Evolutionary conservation across 1,140 invertebrate species (phyloP).

Genomic region (Coptotermes formosanus): DNA sequence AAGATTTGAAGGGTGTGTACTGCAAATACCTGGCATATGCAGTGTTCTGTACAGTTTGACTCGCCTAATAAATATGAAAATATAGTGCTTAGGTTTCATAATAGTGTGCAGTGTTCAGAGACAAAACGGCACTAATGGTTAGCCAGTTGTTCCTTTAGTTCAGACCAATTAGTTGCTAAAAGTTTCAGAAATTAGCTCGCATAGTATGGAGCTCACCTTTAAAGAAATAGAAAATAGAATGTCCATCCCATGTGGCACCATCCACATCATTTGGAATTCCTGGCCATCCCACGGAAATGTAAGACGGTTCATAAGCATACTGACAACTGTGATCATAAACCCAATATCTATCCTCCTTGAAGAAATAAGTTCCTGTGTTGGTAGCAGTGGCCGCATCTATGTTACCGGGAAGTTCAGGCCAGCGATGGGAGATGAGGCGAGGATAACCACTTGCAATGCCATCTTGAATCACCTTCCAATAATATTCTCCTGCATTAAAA

Average conservation of each 20-base stretch:
- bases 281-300: neutral
- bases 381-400: conserved; percentile 66
- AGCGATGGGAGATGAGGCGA: conserved; percentile 69
- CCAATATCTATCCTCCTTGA: neutral
- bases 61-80: too few species aligned
- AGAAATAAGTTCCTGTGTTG: neutral
- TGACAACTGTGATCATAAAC: conserved; percentile 45
- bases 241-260: neutral
- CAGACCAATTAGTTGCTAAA: too few species aligned
- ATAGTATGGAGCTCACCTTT: neutral
- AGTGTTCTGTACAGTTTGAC: too few species aligned
- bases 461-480: conserved; percentile 77
- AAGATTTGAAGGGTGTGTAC: too few species aligned
- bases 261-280: neutral
- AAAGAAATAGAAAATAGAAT: neutral
- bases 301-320: neutral
- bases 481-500: conserved; percentile 63
- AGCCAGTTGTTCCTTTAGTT: too few species aligned
- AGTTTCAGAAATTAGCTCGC: too few species aligned
- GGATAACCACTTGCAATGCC: conserved; percentile 81
- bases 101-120: too few species aligned
- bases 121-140: too few species aligned
- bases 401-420: conserved; percentile 78
- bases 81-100: too few species aligned
- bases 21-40: too few species aligned